A percentile compares a stretch with the other conserved stretches of the same genome.
phyloP scores from a whole-genome alignment of 2,113 vertebrate genomes.

The Mellivora capensis region DNA sequence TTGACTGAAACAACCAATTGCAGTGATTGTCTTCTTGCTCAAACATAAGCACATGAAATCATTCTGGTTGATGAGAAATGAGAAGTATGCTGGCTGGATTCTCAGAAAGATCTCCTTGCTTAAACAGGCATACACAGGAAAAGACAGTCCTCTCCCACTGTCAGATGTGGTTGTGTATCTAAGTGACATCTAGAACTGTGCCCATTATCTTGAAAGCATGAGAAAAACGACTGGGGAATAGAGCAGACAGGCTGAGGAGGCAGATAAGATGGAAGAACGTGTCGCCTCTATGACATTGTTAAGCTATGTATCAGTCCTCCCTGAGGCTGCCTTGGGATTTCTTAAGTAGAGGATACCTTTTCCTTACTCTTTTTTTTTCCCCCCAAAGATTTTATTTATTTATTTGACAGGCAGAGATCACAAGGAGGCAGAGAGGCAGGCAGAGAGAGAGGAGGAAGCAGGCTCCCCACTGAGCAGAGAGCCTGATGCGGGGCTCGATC shows the following conservation, averaged over 20 bases:
- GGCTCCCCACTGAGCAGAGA: too few species aligned
- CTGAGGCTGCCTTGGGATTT: background rate
- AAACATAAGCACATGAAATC: background rate
- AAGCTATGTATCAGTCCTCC: background rate
- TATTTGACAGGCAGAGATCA: too few species aligned
- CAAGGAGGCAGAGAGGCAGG: too few species aligned
- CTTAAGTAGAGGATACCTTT: background rate
- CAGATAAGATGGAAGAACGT: background rate
- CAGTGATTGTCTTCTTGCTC: background rate
- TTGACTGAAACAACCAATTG: background rate
- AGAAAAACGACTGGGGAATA: background rate
- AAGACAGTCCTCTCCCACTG: background rate
- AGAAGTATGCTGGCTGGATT: background rate
- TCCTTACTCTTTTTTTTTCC: too few species aligned
- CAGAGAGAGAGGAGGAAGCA: too few species aligned
- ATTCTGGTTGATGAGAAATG: background rate
- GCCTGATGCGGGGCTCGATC: too few species aligned
- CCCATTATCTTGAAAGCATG: background rate
- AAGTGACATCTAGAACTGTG: background rate
- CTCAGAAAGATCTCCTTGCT: background rate
- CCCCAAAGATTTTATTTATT: too few species aligned
- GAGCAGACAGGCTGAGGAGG: background rate
- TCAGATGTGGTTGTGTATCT: background rate
- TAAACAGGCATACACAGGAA: background rate
- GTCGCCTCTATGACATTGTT: background rate